phyloP scores from a whole-genome alignment of 2,113 vertebrate genomes.

The Enhydra lutris region DNA sequence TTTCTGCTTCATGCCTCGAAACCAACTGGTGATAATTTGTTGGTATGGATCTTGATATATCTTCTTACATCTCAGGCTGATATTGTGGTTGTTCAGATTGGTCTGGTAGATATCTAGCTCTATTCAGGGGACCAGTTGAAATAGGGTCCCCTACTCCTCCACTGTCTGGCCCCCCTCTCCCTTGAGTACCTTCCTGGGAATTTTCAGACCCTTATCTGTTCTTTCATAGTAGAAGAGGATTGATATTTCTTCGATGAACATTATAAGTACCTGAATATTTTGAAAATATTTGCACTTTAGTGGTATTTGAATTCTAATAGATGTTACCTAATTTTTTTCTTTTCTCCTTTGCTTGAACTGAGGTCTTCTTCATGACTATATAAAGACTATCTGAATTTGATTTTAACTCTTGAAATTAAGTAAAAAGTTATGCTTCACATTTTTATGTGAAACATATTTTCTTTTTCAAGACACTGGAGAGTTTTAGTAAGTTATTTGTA shows the following conservation, averaged over 20 bases:
- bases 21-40: too few relatives aligned
- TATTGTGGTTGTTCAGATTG: too few relatives aligned
- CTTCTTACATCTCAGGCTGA: too few relatives aligned
- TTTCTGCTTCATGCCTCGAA: too few relatives aligned
- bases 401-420: conserved; percentile 38
- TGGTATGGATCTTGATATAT: too few relatives aligned
- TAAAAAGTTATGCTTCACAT: neutral
- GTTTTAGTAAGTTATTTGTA: neutral
- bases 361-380: neutral
- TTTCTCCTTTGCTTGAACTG: neutral
- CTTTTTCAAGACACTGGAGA: neutral
- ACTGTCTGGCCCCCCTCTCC: too few relatives aligned
- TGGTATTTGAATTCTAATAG: conserved; percentile 41
- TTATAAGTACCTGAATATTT: conserved; percentile 31
- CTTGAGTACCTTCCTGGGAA: neutral
- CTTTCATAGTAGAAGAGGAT: conserved; percentile 4
- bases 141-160: too few relatives aligned
- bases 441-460: neutral
- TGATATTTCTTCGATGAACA: conserved; percentile 36
- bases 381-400: conserved; percentile 11
- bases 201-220: neutral
- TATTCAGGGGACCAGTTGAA: too few relatives aligned
- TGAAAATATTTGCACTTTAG: neutral
- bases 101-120: too few relatives aligned
- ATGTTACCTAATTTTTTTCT: conserved; percentile 14